Base-by-base conservation (phyloP, 2,888 invertebrate species). In the Micoletzkya japonica region DNA sequence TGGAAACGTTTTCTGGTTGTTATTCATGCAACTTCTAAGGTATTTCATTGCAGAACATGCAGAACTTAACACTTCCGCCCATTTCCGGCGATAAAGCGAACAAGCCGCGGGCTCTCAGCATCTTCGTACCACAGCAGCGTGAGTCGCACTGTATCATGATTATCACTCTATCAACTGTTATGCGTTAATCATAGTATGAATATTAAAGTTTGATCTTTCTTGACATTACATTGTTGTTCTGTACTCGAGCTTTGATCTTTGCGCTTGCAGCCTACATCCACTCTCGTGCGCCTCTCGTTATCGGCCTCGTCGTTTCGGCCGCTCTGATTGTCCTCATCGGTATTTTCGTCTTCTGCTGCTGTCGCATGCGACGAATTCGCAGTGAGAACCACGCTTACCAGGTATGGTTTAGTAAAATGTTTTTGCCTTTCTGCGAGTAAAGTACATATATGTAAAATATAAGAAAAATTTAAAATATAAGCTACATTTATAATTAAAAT, bases 51-150 rank as follows among this genome's bases (percentile, higher is more conserved):
- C 50, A 63, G 63, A 63, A 83, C 66, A 64, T 77, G 7, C 39
- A 70, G 2, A 82, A 82, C 59, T 37, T 80, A 2, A 74, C 74
- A 3, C 74, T 84, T 36, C 82, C 83, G 1, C 63, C 70, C 28
- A n/a, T 81, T n/a, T 59, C 73, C 1, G 61, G 50, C 7, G 61
- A 71, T 14, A 76, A 73, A 60, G 72, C 76, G 7, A 57, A 71
- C 10, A 74, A 71, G 24, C 75, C 77, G 1, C 77, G 75, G 70
- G 75, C 81, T 1, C 71, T 73, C n/a, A 59, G 66, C 37, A 71
- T 81, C 4, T 60, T 73, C 32, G 44, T 81, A 6, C 37, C 70
- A 2, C 73, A 74, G 17, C 66, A 71, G 44, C 70, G 76, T 76
- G 57, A 68, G 72, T 54, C n/a, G 10, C 20, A 39, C 34, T 24